Evolutionary conservation across 2,113 vertebrate genomes (phyloP).

Genomic region (Istiophorus platypterus): DNA sequence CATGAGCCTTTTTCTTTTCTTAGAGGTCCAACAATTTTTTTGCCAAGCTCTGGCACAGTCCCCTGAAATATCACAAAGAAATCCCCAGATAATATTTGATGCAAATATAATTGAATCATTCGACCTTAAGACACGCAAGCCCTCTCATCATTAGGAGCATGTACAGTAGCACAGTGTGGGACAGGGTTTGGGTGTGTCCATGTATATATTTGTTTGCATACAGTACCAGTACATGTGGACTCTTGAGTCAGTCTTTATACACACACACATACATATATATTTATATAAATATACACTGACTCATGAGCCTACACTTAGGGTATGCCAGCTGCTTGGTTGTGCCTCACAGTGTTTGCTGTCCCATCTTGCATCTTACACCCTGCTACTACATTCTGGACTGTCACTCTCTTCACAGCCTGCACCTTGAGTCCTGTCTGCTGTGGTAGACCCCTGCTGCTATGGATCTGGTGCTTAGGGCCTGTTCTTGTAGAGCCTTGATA

Average conservation of each 20-base stretch:
- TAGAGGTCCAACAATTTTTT: constrained; percentile 42
- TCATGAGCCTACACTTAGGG: too few species aligned
- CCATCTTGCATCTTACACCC: too few species aligned
- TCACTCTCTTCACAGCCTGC: too few species aligned
- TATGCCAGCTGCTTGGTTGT: too few species aligned
- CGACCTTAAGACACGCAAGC: constrained; percentile 30
- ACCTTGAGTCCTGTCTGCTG: too few species aligned
- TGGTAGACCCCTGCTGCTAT: not conserved
- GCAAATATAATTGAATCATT: constrained; percentile 73
- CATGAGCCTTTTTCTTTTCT: constrained; percentile 64
- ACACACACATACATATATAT: too few species aligned
- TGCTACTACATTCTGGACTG: too few species aligned
- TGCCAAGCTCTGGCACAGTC: constrained; percentile 38
- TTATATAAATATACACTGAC: too few species aligned
- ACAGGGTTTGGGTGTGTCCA: too few species aligned
- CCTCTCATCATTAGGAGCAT: constrained; percentile 36
- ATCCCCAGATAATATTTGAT: constrained; percentile 58
- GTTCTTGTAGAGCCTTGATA: not conserved
- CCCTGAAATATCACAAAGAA: constrained; percentile 42
- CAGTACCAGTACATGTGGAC: not conserved
- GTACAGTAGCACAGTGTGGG: not conserved
- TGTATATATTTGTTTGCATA: not conserved
- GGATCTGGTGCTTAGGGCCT: not conserved
- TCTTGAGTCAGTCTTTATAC: not conserved
- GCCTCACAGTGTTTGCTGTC: too few species aligned